Base-by-base conservation (phyloP, 1,140 invertebrate species). In the Heliconius congener region DNA sequence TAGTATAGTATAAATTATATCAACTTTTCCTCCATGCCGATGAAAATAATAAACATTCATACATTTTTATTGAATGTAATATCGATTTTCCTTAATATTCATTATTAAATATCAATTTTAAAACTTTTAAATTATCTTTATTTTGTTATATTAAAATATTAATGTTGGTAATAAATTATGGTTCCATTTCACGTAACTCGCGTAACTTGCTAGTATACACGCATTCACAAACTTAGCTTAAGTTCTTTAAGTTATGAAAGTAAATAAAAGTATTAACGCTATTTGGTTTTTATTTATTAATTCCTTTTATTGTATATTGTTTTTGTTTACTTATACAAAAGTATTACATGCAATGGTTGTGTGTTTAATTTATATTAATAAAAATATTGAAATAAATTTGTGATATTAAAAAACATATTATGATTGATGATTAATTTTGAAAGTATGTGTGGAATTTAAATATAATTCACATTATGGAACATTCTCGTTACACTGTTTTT, bases 151-250 rank as follows among this genome's bases (percentile, higher is more conserved):
- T 46, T 46, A 1, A 4, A 46, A 46, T 46, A 30, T 66, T 66
- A 66, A 66, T 66, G n/a, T 57, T 57, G 18, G 18, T 52, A 52
- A 52, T 52, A 52, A 52, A 52, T 52, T 19, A 57, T 57, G n/a
- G n/a, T 46, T 46, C 1, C 42, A 46, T 46, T 46, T 46, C 19
- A 23, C 8, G n/a, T 57, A n/a, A 52, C n/a, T n/a, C 55, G 8
- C 55, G 55, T 57, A 57, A 57, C 55, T 66, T 23, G 60, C 9
- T 66, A 27, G 23, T 66, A n/a, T 57, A 30, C 60, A 30, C 60
- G 60, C 60, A 30, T 66, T 66, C 60, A 66, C 60, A 66, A 66
- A 66, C 27, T 30, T 66, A 66, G 23, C 23, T 66, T 66, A 66
- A 66, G 55, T 57, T 57, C 19, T 57, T 57, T 57, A 57, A 57